Conservation (phyloP, 2,113 vertebrate genomes). For the Emydura subglobosa region DNA sequence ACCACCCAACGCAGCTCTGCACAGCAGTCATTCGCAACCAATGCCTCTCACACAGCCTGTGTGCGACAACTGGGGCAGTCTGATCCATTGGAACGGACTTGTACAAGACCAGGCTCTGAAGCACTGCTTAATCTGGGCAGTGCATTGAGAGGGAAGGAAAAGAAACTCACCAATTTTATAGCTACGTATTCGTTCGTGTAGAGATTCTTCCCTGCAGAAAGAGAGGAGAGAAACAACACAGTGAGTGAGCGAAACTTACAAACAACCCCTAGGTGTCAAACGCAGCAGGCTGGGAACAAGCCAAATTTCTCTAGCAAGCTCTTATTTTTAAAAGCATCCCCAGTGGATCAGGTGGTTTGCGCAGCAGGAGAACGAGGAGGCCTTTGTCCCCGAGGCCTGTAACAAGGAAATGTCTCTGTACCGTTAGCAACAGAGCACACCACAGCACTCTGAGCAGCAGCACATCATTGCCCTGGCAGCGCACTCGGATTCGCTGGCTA, state of each 20-base stretch:
- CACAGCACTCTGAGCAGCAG: no score
- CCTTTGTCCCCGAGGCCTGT: background rate
- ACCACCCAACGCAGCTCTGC: rapidly evolving
- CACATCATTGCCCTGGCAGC: background rate
- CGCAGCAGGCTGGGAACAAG: rapidly evolving
- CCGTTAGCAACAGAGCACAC: background rate
- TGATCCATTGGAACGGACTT: rapidly evolving
- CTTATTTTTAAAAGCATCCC: background rate
- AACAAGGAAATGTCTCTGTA: background rate
- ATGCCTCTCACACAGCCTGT: no score
- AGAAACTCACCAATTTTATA: constrained; percentile 92
- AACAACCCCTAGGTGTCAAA: background rate
- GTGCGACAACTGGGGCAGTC: rapidly evolving
- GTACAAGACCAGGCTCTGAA: rapidly evolving
- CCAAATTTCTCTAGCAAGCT: background rate
- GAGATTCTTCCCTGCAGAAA: constrained; percentile 87
- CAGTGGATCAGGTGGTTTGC: background rate
- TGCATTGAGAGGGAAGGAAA: rapidly evolving
- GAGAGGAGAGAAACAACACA: background rate
- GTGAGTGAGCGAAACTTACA: background rate
- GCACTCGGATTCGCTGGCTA: no score
- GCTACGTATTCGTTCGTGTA: constrained; percentile 98
- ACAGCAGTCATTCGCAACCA: rapidly evolving
- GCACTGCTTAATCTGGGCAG: rapidly evolving
- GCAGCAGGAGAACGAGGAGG: background rate